Base-by-base conservation (phyloP, 1,140 invertebrate genomes). In the Heterodera schachtii region DNA sequence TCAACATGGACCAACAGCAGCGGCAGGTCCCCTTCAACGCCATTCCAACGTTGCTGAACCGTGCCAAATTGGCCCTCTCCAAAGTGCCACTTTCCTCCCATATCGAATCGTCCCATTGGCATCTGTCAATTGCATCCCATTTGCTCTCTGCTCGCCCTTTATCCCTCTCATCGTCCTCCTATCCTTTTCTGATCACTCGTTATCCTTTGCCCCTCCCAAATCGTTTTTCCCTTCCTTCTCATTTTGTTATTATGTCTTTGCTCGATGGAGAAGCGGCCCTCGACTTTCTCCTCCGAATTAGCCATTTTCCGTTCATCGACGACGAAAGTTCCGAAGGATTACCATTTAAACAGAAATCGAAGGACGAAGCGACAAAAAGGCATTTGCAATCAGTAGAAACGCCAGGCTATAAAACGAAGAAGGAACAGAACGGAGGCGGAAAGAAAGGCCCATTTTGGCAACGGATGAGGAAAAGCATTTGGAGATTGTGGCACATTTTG, bases 281-380 rank as follows among this genome's bases (percentile, higher is more conserved):
- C 69, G 31, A 71, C 31, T 71, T 71, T 41, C 47, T 81, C n/a
- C 44, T 41, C 16, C 52, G 66, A 52, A 84, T 60, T 57, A 41
- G 82, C 41, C 46, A 47, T 44, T 84, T 81, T 41, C 80, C 80
- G 6, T 81, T 80, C 81, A 81, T 81, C 57, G 80, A 81, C 80
- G 79, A 78, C 69, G 44, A 64, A 64, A 19, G 16, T 19, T 64
- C 19, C 13, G 16, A 64, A 1, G 57, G 16, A 16, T 3, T 13
- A 3, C 57, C 3, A 60, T 16, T 9, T 46, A 21, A 71, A 3
- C 0, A 71, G 21, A n/a, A 7, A 52, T 52, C 49, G 49, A 52
- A 9, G 16, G 57, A 19, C 31, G n/a, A 71, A 11, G 0, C 7
- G 41, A 71, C 31, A 41, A 43, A 46, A 4, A 21, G 6, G 11